Evolutionary conservation across 2,797 vertebrate species (phyloP).

Genomic region (Notolepis coatsorum): DNA sequence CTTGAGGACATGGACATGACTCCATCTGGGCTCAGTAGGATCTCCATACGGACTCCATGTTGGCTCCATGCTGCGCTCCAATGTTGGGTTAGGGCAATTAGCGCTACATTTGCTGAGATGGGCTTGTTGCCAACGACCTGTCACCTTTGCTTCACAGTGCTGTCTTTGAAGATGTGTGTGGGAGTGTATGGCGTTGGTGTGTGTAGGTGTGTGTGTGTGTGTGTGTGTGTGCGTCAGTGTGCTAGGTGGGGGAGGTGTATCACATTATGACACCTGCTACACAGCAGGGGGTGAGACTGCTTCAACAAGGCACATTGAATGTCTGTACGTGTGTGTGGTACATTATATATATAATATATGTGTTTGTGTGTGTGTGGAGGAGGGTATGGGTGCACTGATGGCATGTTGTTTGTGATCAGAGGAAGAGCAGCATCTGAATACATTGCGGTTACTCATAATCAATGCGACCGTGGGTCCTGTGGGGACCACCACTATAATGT

Average conservation of each 20-base stretch:
- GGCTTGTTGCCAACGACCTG: slow-evolving; percentile 75
- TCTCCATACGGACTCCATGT: slow-evolving; percentile 66
- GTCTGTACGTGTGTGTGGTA: slow-evolving; percentile 18
- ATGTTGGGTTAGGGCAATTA: slow-evolving; percentile 76
- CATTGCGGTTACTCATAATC: slow-evolving; percentile 69
- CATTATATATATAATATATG: too few relatives aligned
- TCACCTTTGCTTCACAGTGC: slow-evolving; percentile 74
- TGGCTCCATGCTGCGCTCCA: slow-evolving; percentile 57
- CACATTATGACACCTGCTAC: slow-evolving; percentile 67
- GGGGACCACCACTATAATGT: slow-evolving; percentile 67
- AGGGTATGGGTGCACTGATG: slow-evolving; percentile 14
- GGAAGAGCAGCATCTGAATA: slow-evolving; percentile 60
- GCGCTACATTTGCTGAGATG: slow-evolving; percentile 72
- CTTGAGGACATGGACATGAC: slow-evolving; percentile 37
- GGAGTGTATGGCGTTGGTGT: slow-evolving; percentile 14
- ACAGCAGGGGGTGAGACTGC: slow-evolving; percentile 57
- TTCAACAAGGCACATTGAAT: slow-evolving; percentile 27
- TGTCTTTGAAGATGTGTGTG: slow-evolving; percentile 62
- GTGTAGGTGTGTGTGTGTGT: background rate
- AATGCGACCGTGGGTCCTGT: slow-evolving; percentile 64
- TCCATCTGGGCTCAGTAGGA: slow-evolving; percentile 40
- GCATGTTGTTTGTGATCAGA: slow-evolving; percentile 59
- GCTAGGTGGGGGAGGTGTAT: slow-evolving; percentile 43
- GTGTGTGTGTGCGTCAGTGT: slow-evolving; percentile 33
- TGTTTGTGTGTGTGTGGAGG: slow-evolving; percentile 15